Evolutionary conservation across 2,888 invertebrate species (phyloP).

Genomic region (Dasysyrphus tricinctus): DNA sequence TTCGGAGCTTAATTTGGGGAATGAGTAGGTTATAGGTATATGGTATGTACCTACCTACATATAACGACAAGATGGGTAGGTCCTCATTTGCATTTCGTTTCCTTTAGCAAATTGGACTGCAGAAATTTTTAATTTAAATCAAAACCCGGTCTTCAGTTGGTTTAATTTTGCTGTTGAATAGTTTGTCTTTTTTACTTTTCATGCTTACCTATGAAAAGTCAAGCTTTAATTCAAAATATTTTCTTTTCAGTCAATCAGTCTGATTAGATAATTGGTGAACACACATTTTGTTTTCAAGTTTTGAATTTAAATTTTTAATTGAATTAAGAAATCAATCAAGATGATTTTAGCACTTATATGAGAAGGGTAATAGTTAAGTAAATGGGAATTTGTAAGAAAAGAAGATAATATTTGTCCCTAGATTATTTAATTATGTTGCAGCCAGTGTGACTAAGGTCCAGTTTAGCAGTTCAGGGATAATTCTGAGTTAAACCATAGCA

Average conservation of each 20-base stretch:
- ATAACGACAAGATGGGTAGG: not conserved
- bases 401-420: no score
- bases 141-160: not conserved
- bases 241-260: not conserved
- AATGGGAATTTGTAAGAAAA: no score
- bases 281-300: not conserved
- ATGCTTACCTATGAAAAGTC: not conserved
- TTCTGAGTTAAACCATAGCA: no score
- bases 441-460: no score
- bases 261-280: constrained; percentile 6
- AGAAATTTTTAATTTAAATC: constrained; percentile 29
- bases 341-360: no score
- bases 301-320: not conserved
- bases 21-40: not conserved
- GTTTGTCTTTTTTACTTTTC: not conserved
- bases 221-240: not conserved
- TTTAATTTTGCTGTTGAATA: not conserved
- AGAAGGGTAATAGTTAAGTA: no score
- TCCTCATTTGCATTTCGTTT: constrained; percentile 50
- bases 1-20: constrained; percentile 6
- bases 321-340: no score
- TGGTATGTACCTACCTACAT: not conserved
- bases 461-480: no score
- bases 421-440: no score
- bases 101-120: constrained; percentile 22